These are phyloP conservation scores for Chesias legatella DNA, from an alignment of 2,888 invertebrate species.

Conservation along the genomic window DNA sequence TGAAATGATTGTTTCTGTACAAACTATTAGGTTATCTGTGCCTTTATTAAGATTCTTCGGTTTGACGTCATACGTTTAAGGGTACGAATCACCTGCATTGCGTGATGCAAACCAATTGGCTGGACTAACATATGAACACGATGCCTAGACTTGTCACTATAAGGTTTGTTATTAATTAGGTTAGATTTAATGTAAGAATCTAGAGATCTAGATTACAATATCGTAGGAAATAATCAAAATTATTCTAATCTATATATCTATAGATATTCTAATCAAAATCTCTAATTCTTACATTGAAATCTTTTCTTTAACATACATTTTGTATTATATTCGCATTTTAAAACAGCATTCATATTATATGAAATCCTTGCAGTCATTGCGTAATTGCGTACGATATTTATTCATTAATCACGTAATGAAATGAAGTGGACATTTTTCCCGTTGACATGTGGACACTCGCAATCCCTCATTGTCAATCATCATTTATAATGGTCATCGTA, in stretches of 20 bases:
- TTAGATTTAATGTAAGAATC: no score
- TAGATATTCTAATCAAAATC: no score
- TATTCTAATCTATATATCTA: no score
- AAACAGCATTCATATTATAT: slow-evolving; percentile 41
- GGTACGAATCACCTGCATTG: slow-evolving; percentile 1
- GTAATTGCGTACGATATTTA: slow-evolving; percentile 65
- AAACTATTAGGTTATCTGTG: slow-evolving; percentile 38
- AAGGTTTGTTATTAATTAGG: no score
- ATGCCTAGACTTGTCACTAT: no score
- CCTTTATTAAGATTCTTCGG: slow-evolving; percentile 47
- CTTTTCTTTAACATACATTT: no score
- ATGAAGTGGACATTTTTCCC: slow-evolving; percentile 45
- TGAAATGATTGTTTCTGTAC: slow-evolving; percentile 36
- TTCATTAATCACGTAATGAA: slow-evolving; percentile 49
- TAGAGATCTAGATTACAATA: no score
- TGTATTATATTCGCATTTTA: no score
- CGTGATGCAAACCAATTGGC: no score
- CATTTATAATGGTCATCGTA: slow-evolving; percentile 15
- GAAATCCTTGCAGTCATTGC: slow-evolving; percentile 31
- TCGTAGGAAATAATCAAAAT: no score
- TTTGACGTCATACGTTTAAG: slow-evolving; percentile 37
- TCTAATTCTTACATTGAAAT: no score
- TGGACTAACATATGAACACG: no score
- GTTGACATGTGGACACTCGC: slow-evolving; percentile 36
- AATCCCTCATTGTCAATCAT: slow-evolving; percentile 30